Evolutionary conservation across 2,888 invertebrate species (phyloP).

Genomic region (Nemoura dubitans): DNA sequence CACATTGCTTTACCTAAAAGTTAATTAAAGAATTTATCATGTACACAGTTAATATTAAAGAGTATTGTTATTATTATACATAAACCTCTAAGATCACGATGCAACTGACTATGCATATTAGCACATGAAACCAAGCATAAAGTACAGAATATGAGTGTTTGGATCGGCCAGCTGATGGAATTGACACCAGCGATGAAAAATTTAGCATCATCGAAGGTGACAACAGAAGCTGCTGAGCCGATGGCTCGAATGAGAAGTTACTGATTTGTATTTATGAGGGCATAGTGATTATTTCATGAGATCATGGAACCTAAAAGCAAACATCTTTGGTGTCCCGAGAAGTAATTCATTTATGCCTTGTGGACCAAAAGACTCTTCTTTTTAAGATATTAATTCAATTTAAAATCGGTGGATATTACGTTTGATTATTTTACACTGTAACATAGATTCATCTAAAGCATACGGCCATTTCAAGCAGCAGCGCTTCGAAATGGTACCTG

Average conservation of each 20-base stretch:
- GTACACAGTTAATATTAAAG: constrained; percentile 39
- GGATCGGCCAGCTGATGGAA: neutral
- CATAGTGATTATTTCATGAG: constrained; percentile 35
- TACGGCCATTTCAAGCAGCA: neutral
- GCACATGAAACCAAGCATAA: constrained; percentile 35
- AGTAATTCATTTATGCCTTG: constrained; percentile 19
- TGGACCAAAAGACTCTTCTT: constrained; percentile 35
- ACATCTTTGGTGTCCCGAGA: constrained; percentile 45
- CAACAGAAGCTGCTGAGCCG: constrained; percentile 37
- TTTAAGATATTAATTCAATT: neutral
- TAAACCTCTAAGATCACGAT: constrained; percentile 38
- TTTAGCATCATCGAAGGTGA: neutral
- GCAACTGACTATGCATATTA: constrained; percentile 41
- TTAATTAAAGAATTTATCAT: constrained; percentile 38
- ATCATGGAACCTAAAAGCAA: constrained; percentile 44
- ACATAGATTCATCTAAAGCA: neutral
- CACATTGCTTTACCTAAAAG: constrained; percentile 40
- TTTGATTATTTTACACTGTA: constrained; percentile 14
- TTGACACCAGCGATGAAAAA: neutral
- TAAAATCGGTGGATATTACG: constrained; percentile 35
- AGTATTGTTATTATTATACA: constrained; percentile 39
- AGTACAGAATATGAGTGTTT: constrained; percentile 32
- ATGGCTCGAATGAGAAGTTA: constrained; percentile 38
- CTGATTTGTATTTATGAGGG: neutral
- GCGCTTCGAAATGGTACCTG: neutral